Evolutionary conservation across 2,113 vertebrate species (phyloP).

Genomic region (pig (Sus scrofa)): DNA sequence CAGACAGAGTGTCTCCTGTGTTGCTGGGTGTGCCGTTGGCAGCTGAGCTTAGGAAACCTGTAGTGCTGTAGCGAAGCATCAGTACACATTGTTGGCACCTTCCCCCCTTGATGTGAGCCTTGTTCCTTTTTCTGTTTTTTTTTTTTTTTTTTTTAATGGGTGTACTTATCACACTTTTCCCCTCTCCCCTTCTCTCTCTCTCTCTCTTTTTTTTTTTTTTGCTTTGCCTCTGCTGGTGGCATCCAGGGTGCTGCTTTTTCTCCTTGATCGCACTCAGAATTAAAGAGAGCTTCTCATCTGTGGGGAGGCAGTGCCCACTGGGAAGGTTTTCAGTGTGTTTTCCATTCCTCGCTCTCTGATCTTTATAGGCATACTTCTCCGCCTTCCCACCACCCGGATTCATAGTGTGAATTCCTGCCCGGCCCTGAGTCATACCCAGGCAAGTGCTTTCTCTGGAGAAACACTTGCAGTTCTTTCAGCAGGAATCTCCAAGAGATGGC

Average conservation of each 20-base stretch:
- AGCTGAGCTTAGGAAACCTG: not conserved
- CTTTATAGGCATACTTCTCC: conserved; percentile 84
- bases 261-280: conserved; percentile 38
- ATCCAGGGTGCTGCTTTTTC: conserved; percentile 38
- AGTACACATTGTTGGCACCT: not conserved
- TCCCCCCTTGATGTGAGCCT: not conserved
- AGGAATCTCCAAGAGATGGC: conserved; percentile 84
- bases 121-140: not conserved
- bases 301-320: conserved; percentile 72
- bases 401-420: conserved; percentile 85
- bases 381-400: conserved; percentile 83
- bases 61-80: not conserved
- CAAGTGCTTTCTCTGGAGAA: conserved; percentile 85
- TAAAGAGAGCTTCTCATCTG: conserved; percentile 48
- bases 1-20: not conserved
- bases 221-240: conserved; percentile 47
- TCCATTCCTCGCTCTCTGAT: conserved; percentile 82
- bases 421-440: conserved; percentile 84
- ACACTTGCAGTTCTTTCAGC: conserved; percentile 83
- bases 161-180: not conserved
- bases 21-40: not conserved
- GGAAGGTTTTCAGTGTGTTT: conserved; percentile 76
- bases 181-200: not conserved
- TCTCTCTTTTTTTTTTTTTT: not conserved
- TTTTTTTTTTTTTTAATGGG: not conserved